phyloP scores from a whole-genome alignment of 2,888 invertebrate genomes.

The Malacosoma neustria region DNA sequence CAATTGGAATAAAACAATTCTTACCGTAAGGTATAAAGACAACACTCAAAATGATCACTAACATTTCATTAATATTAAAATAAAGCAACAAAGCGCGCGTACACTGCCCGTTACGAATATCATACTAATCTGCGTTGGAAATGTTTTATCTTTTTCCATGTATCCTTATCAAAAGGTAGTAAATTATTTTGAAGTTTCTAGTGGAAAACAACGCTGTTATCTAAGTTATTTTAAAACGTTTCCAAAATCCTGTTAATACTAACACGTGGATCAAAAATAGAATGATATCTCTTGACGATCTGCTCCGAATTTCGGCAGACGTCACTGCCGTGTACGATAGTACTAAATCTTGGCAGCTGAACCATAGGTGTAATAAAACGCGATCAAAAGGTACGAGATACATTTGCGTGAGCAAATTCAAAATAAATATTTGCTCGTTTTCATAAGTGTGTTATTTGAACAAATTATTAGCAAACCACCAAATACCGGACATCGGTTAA shows the following conservation, averaged over 20 bases:
- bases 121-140: conserved; percentile 45
- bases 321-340: conserved; percentile 1
- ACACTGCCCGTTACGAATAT: conserved; percentile 32
- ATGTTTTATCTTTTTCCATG: conserved; percentile 41
- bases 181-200: conserved; percentile 47
- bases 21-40: conserved; percentile 44
- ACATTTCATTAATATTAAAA: conserved; percentile 28
- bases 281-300: conserved; percentile 15
- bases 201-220: conserved; percentile 31
- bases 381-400: background rate
- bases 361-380: background rate
- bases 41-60: conserved; percentile 34
- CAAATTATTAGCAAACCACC: background rate
- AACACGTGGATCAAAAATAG: conserved; percentile 30
- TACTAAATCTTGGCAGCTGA: conserved; percentile 18
- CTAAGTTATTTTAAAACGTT: conserved; percentile 16
- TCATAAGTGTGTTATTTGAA: background rate
- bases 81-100: conserved; percentile 23
- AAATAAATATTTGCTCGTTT: background rate
- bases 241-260: conserved; percentile 11
- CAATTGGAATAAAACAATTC: conserved; percentile 19
- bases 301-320: conserved; percentile 16
- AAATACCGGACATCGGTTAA: background rate
- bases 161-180: conserved; percentile 45
- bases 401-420: background rate